phyloP scores from a whole-genome alignment of 2,797 vertebrate genomes.

The Lateolabrax maculatus region DNA sequence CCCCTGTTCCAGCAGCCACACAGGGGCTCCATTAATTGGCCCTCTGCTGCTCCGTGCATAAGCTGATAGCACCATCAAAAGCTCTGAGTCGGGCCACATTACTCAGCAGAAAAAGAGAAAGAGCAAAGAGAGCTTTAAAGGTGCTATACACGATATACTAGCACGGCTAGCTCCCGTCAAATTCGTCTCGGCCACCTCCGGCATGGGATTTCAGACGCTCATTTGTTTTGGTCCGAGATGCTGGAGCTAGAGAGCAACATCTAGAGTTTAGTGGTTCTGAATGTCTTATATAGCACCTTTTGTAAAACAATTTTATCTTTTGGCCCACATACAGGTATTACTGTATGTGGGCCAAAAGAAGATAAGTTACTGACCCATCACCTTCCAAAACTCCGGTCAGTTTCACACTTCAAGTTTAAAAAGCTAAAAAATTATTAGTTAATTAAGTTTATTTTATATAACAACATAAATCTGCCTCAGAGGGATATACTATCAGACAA shows the following conservation, averaged over 20 bases:
- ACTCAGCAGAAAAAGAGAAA: slow-evolving; percentile 31
- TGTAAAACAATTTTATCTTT: background rate
- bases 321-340: background rate
- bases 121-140: background rate
- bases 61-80: slow-evolving; percentile 30
- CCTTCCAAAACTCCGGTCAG: background rate
- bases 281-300: too few species aligned
- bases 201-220: too few species aligned
- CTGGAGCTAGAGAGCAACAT: too few species aligned
- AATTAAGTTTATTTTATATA: background rate
- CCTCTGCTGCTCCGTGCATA: slow-evolving; percentile 32
- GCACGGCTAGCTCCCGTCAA: too few species aligned
- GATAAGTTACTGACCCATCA: background rate
- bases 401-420: background rate
- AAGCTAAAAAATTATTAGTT: background rate
- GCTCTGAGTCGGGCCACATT: background rate
- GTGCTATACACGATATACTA: too few species aligned
- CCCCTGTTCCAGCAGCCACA: slow-evolving; percentile 23
- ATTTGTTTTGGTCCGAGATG: too few species aligned
- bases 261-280: too few species aligned
- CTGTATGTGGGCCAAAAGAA: too few species aligned
- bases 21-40: slow-evolving; percentile 59
- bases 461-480: background rate
- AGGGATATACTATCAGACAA: background rate
- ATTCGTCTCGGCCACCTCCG: too few species aligned